A percentile compares a stretch with the other conserved stretches of the same genome.
Conservation (phyloP, 2,797 vertebrate species). For the Oryzias dopingdopingensis region DNA sequence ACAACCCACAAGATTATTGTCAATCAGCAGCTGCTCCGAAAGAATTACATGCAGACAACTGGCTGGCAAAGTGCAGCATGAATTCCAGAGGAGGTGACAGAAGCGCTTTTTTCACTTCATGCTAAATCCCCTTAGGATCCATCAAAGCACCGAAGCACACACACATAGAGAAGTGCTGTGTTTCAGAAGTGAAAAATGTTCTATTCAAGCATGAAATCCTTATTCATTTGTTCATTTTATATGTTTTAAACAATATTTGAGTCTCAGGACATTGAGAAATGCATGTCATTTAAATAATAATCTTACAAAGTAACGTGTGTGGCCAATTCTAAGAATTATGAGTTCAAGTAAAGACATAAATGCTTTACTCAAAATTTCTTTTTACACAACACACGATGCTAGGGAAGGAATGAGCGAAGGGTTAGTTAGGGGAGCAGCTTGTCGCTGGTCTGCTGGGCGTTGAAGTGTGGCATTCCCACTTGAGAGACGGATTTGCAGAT, state of each 20-base stretch:
- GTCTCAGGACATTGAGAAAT: neutral
- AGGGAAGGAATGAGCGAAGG: constrained; percentile 53
- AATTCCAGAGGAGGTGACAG: constrained; percentile 34
- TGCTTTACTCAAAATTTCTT: constrained; percentile 6
- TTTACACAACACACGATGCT: neutral
- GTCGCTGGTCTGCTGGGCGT: constrained; percentile 39
- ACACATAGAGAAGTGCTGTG: constrained; percentile 3
- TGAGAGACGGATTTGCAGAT: constrained; percentile 57
- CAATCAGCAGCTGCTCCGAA: constrained; percentile 38
- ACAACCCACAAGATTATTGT: constrained; percentile 38
- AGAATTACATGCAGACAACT: constrained; percentile 18
- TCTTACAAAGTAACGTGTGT: neutral
- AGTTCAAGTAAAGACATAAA: constrained; percentile 3
- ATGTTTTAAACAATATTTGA: neutral
- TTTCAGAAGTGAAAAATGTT: neutral
- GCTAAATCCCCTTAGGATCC: constrained; percentile 16
- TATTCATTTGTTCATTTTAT: constrained; percentile 1
- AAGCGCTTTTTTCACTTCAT: constrained; percentile 31
- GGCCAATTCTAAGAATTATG: neutral
- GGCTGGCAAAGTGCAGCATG: constrained; percentile 33
- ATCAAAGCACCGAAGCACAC: constrained; percentile 24
- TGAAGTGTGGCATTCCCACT: constrained; percentile 52
- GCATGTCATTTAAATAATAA: neutral
- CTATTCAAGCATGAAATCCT: neutral
- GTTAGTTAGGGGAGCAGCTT: constrained; percentile 52